A percentile compares a stretch with the other conserved stretches of the same genome.
Conservation (phyloP, 2,888 invertebrate genomes). For the Dynastes hyllus region DNA sequence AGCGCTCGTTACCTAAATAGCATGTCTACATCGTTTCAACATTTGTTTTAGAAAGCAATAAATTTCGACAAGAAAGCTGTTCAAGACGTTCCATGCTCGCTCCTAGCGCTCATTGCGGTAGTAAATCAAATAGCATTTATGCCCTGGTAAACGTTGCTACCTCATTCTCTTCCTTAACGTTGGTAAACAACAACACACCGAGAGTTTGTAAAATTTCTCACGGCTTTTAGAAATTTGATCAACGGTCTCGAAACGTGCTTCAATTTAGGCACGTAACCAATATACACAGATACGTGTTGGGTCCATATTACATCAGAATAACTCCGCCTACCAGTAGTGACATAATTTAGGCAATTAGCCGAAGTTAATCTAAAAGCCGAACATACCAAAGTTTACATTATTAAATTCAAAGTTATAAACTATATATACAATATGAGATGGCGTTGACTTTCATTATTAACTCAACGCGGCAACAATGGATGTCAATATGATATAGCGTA, state of each 20-base stretch:
- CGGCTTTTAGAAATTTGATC: conserved; percentile 1
- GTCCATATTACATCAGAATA: conserved; percentile 12
- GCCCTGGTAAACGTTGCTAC: neutral
- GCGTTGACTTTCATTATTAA: conserved; percentile 15
- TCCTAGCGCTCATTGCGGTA: conserved; percentile 27
- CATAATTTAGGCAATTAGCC: conserved; percentile 26
- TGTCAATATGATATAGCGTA: neutral
- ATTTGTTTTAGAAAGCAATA: conserved; percentile 15
- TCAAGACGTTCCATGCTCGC: conserved; percentile 16
- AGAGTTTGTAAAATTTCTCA: conserved; percentile 17
- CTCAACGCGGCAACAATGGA: conserved; percentile 7
- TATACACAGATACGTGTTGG: neutral
- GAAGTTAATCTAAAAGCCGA: conserved; percentile 23
- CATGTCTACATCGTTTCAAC: neutral
- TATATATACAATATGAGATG: conserved; percentile 9
- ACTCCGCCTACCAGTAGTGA: conserved; percentile 2
- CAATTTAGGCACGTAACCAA: conserved; percentile 14
- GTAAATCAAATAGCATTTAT: conserved; percentile 45
- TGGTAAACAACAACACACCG: conserved; percentile 24
- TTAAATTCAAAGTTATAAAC: conserved; percentile 41
- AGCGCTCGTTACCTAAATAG: neutral
- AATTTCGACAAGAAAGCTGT: conserved; percentile 29
- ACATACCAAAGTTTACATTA: conserved; percentile 31
- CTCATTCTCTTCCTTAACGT: conserved; percentile 9
- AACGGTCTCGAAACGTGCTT: neutral